phyloP scores from a whole-genome alignment of 1,140 invertebrate genomes.

The Rhagoletis zephyria region DNA sequence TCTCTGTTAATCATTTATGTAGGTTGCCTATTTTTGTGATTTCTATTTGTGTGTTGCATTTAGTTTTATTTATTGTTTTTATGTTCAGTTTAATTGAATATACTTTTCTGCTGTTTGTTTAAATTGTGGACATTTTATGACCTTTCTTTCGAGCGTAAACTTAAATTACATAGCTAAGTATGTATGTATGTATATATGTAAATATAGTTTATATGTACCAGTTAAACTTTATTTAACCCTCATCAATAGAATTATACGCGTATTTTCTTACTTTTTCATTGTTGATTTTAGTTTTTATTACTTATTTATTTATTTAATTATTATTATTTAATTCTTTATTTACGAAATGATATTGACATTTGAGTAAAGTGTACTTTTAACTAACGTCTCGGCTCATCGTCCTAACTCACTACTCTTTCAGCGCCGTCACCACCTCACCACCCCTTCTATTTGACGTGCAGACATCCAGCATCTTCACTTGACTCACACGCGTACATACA shows the following conservation, averaged over 20 bases:
- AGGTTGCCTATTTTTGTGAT: neutral
- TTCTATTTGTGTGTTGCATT: neutral
- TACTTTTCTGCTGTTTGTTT: constrained; percentile 24
- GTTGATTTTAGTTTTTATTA: constrained; percentile 7
- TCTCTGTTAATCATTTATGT: neutral
- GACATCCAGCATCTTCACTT: neutral
- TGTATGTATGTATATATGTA: constrained; percentile 26
- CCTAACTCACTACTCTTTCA: neutral
- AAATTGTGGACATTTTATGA: constrained; percentile 22
- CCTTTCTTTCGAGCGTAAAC: constrained; percentile 25
- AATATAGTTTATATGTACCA: neutral
- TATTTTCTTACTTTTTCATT: constrained; percentile 11
- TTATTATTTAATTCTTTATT: constrained; percentile 8
- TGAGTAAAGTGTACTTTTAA: constrained; percentile 35
- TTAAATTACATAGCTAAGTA: constrained; percentile 39
- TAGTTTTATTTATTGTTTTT: constrained; percentile 3
- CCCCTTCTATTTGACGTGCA: neutral
- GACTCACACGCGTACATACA: neutral
- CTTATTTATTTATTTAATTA: neutral
- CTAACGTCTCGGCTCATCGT: constrained; percentile 9
- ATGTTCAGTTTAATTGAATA: neutral
- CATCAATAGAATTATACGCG: constrained; percentile 38
- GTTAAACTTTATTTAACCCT: constrained; percentile 44
- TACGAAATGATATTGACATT: constrained; percentile 37
- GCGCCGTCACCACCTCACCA: neutral